Evolutionary conservation across 2,113 vertebrate genomes (phyloP), one percentile per base, ranked within the genome.

Genomic region (Leptobrachium ailaonicum): DNA sequence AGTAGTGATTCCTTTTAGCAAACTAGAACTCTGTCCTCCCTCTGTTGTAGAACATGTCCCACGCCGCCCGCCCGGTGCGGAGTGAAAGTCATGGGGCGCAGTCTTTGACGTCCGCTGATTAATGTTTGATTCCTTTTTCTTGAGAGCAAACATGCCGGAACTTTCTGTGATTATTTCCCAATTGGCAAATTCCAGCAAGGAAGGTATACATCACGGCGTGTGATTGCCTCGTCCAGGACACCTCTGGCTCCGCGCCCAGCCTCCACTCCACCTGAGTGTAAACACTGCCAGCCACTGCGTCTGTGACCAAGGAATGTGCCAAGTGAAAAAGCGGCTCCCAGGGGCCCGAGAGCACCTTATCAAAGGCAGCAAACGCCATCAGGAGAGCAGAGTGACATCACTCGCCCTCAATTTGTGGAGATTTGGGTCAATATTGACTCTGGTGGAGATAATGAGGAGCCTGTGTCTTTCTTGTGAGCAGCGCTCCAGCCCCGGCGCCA

Each of bases 351-450:
- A 53, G 6, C 3, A 62, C 41, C 79, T 81, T 81, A 81, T 81
- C 79, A 81, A 81, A 75, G 79, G 62, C 50, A 81, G 44, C 72
- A 81, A 81, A 80, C 78, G 73, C 70, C 71, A 80, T 80, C 73
- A 32, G 42, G 67, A 82, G 82, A 77, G 72, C 75, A 54, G 9
- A 47, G 32, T 83, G 84, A 85, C 76, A 78, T 85, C 84, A 85
- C 58, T 32, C 13, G 14, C 40, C 60, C 77, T 42, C 66, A 69
- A 74, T 77, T 68, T 72, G 62, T 71, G 71, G 72, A 81, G 73
- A 81, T 81, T 60, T 83, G 40, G 32, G 71, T 82, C 80, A 85
- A 85, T 83, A 83, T 82, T 83, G 84, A 82, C 82, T 75, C 2
- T 71, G 44, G 11, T 56, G 54, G 64, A 76, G 71, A 73, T 50